Conservation (phyloP, 1,140 invertebrate genomes). For the Euwallacea similis region DNA sequence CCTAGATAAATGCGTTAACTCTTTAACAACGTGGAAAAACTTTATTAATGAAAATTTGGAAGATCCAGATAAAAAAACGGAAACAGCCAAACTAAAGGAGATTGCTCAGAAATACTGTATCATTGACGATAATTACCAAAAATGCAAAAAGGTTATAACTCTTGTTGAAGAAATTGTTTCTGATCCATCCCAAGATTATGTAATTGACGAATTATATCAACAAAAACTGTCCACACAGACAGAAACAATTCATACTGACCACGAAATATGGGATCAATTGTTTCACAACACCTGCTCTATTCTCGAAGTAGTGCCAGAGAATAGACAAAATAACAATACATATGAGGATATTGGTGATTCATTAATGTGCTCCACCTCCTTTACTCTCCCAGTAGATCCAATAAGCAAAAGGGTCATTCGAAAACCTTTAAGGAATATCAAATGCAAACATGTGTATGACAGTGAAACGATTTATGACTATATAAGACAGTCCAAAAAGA, state of each 20-base stretch:
- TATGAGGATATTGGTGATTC: slow-evolving; percentile 43
- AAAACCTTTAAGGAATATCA: slow-evolving; percentile 43
- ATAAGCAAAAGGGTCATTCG: slow-evolving; percentile 43
- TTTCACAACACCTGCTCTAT: slow-evolving; percentile 28
- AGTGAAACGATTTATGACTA: slow-evolving; percentile 41
- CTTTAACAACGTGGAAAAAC: slow-evolving; percentile 43
- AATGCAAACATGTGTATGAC: slow-evolving; percentile 47
- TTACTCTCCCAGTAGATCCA: slow-evolving; percentile 45
- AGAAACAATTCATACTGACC: slow-evolving; percentile 20
- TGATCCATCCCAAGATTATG: slow-evolving; percentile 21
- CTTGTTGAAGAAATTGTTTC: slow-evolving; percentile 36
- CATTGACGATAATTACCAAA: slow-evolving; percentile 33
- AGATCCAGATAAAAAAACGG: slow-evolving; percentile 23
- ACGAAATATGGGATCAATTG: slow-evolving; percentile 40
- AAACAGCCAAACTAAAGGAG: slow-evolving; percentile 36
- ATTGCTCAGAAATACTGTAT: slow-evolving; percentile 40
- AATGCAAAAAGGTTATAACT: slow-evolving; percentile 32
- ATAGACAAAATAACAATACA: slow-evolving; percentile 21
- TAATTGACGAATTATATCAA: slow-evolving; percentile 41
- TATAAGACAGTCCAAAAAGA: slow-evolving; percentile 43
- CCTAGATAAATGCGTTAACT: slow-evolving; percentile 39
- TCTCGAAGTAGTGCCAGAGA: slow-evolving; percentile 32
- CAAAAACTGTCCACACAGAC: slow-evolving; percentile 30
- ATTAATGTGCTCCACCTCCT: slow-evolving; percentile 42
- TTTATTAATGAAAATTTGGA: slow-evolving; percentile 39